phyloP scores from a whole-genome alignment of 1,140 invertebrate genomes.

The Sipha flava region DNA sequence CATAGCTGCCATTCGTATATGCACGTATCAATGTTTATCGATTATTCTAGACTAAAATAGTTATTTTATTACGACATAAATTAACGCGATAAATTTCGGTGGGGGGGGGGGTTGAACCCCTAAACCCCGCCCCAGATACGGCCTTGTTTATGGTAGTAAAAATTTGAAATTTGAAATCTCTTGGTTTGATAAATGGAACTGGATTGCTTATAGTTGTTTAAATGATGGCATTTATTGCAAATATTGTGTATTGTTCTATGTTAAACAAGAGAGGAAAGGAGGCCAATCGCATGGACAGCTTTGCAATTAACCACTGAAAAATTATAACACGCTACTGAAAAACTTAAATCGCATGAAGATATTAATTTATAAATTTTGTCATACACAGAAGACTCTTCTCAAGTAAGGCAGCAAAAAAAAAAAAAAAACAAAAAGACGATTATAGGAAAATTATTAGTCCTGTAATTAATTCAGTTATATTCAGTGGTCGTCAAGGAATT shows the following conservation, averaged over 20 bases:
- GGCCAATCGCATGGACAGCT: neutral
- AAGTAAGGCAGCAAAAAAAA: neutral
- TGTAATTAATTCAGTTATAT: too few relatives aligned
- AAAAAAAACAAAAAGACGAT: neutral
- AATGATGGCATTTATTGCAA: neutral
- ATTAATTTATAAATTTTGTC: neutral
- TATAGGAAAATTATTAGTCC: neutral
- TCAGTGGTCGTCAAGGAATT: too few relatives aligned
- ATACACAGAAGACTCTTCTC: neutral
- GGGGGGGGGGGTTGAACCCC: too few relatives aligned
- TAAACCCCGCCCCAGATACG: too few relatives aligned
- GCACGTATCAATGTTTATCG: too few relatives aligned
- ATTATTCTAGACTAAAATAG: too few relatives aligned
- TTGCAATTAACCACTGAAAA: neutral
- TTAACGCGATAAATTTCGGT: too few relatives aligned
- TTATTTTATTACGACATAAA: too few relatives aligned
- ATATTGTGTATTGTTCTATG: neutral
- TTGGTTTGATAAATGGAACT: neutral
- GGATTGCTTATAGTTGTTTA: neutral
- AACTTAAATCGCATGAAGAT: neutral
- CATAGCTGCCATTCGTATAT: too few relatives aligned
- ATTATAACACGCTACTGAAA: neutral
- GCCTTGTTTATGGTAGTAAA: neutral
- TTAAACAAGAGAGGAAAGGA: neutral
- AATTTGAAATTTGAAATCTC: neutral